phyloP scores from a whole-genome alignment of 92 coral and sea anemone species.

The Epizoanthus illoricatus region DNA sequence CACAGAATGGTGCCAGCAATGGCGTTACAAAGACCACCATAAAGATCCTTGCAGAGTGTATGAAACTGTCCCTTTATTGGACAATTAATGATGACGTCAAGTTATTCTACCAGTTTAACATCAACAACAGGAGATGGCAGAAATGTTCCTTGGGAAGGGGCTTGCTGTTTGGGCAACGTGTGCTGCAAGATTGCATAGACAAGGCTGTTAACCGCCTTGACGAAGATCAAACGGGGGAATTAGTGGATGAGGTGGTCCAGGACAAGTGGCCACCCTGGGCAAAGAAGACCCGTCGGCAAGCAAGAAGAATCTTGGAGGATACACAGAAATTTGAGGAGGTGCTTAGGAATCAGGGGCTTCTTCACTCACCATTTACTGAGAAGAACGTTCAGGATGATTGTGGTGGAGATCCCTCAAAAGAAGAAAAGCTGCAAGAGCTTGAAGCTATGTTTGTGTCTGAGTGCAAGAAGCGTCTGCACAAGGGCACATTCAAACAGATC shows the following conservation, averaged over 20 bases:
- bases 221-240: background rate
- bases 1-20: slow-evolving; percentile 48
- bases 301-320: slow-evolving; percentile 8
- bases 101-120: slow-evolving; percentile 36
- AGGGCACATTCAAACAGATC: slow-evolving; percentile 40
- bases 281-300: slow-evolving; percentile 4
- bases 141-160: slow-evolving; percentile 46
- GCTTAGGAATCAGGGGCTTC: slow-evolving; percentile 39
- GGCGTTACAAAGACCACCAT: slow-evolving; percentile 54
- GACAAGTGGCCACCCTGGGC: slow-evolving; percentile 44
- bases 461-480: slow-evolving; percentile 33
- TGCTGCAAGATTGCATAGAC: slow-evolving; percentile 46
- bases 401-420: slow-evolving; percentile 44
- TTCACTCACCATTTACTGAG: slow-evolving; percentile 43
- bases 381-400: slow-evolving; percentile 39
- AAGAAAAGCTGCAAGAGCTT: slow-evolving; percentile 5
- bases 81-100: slow-evolving; percentile 57
- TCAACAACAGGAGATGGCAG: slow-evolving; percentile 45
- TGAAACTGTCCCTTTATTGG: slow-evolving; percentile 48
- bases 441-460: slow-evolving; percentile 21
- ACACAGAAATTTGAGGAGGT: slow-evolving; percentile 18
- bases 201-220: slow-evolving; percentile 28
- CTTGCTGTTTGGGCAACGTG: slow-evolving; percentile 58
- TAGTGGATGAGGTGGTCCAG: slow-evolving; percentile 16
- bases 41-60: slow-evolving; percentile 50